Percentiles rank a stretch among this genome's conserved stretches.
phyloP scores from a whole-genome alignment of 1,140 invertebrate genomes.

The Riptortus pedestris region DNA sequence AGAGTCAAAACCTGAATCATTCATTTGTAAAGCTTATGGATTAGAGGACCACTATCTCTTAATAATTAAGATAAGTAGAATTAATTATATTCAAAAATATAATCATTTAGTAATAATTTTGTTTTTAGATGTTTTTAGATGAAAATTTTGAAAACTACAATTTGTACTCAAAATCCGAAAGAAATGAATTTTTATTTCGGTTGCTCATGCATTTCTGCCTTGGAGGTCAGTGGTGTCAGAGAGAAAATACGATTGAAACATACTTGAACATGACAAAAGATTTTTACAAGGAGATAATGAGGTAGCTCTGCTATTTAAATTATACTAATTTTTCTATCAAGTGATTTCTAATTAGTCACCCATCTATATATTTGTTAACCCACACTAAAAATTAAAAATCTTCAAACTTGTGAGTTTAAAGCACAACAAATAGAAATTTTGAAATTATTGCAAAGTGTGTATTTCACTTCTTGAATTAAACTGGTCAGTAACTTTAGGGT shows the following conservation, averaged over 20 bases:
- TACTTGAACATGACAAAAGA: conserved; percentile 46
- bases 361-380: not conserved
- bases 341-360: not conserved
- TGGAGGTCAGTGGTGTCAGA: conserved; percentile 51
- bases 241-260: conserved; percentile 46
- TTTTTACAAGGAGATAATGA: conserved; percentile 52
- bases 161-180: conserved; percentile 41
- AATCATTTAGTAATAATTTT: conserved; percentile 22
- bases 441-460: not conserved
- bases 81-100: conserved; percentile 4
- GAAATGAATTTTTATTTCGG: conserved; percentile 47
- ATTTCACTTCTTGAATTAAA: not conserved
- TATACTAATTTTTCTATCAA: not conserved
- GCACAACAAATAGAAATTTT: not conserved
- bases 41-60: too few relatives aligned
- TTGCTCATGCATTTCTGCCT: conserved; percentile 49
- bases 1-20: too few relatives aligned
- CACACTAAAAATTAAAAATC: not conserved
- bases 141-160: conserved; percentile 42
- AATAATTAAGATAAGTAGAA: not conserved
- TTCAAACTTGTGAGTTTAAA: too few relatives aligned
- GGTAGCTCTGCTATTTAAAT: conserved; percentile 35
- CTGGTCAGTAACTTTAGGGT: too few relatives aligned
- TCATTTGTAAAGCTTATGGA: too few relatives aligned
- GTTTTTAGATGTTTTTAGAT: conserved; percentile 43